Evolutionary conservation across 2,888 invertebrate genomes (phyloP).

Genomic region (Ametastegia equiseti): DNA sequence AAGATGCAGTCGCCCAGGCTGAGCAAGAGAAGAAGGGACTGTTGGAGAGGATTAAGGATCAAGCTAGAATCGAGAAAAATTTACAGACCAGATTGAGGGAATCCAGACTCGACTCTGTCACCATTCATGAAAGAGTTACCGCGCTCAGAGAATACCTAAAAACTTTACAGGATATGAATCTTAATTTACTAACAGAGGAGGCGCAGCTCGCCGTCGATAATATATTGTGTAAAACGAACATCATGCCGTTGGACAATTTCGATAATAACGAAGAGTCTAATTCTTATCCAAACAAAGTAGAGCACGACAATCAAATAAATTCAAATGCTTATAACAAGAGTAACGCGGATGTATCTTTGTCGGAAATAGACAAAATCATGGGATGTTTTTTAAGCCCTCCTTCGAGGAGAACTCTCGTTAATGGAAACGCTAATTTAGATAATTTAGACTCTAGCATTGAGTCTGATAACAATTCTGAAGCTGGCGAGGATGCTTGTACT

Average conservation of each 20-base stretch:
- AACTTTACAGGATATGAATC: constrained; percentile 66
- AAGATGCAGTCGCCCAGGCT: constrained; percentile 63
- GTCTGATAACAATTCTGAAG: constrained; percentile 59
- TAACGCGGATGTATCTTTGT: constrained; percentile 56
- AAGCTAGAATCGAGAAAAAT: constrained; percentile 61
- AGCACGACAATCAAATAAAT: constrained; percentile 64
- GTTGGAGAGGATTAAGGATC: constrained; percentile 64
- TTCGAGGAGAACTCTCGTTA: constrained; percentile 62
- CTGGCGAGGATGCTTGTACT: constrained; percentile 63
- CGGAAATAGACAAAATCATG: constrained; percentile 57
- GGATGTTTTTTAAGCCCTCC: constrained; percentile 63
- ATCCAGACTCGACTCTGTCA: constrained; percentile 63
- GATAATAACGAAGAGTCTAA: constrained; percentile 58
- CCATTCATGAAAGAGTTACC: constrained; percentile 69
- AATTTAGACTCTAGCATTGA: constrained; percentile 56
- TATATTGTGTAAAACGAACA: constrained; percentile 65
- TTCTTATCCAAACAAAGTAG: constrained; percentile 56
- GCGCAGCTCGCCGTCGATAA: constrained; percentile 63
- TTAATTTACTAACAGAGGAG: constrained; percentile 59
- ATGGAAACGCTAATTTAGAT: constrained; percentile 59
- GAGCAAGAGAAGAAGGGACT: constrained; percentile 68
- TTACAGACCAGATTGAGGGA: constrained; percentile 61
- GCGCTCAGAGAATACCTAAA: constrained; percentile 68
- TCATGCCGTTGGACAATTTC: constrained; percentile 59
- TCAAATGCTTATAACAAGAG: constrained; percentile 60